A percentile compares a stretch with the other conserved stretches of the same genome.
phyloP scores from a whole-genome alignment of 2,797 vertebrate genomes.

The Neomorphus geoffroyi region DNA sequence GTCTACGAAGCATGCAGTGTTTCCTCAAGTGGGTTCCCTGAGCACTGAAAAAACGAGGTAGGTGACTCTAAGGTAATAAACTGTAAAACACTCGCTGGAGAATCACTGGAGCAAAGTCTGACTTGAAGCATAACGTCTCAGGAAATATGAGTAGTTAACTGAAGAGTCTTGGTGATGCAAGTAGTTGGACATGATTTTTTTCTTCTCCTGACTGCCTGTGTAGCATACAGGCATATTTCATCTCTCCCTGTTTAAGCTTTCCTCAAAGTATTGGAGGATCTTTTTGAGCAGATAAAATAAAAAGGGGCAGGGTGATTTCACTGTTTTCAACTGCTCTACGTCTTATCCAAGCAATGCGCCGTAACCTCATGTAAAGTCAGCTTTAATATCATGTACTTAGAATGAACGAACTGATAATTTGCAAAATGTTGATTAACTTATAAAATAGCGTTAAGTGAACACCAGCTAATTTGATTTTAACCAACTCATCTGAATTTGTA shows the following conservation, averaged over 20 bases:
- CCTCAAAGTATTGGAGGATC: background rate
- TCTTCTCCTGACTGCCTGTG: background rate
- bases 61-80: background rate
- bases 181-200: background rate
- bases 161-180: background rate
- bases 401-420: background rate
- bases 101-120: background rate
- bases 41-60: background rate
- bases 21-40: background rate
- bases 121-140: background rate
- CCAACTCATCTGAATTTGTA: background rate
- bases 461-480: background rate
- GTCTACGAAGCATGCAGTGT: background rate
- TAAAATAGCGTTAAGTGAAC: background rate
- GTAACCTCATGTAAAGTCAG: background rate
- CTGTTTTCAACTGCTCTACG: background rate
- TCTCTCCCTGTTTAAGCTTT: background rate
- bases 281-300: background rate
- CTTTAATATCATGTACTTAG: background rate
- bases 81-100: background rate
- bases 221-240: background rate
- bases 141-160: background rate
- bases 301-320: fast-evolving
- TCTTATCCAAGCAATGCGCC: background rate
- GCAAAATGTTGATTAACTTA: background rate